These are phyloP conservation scores for Gerris buenoi DNA, from an alignment of 1,140 invertebrate genomes.

Conservation along the genomic window DNA sequence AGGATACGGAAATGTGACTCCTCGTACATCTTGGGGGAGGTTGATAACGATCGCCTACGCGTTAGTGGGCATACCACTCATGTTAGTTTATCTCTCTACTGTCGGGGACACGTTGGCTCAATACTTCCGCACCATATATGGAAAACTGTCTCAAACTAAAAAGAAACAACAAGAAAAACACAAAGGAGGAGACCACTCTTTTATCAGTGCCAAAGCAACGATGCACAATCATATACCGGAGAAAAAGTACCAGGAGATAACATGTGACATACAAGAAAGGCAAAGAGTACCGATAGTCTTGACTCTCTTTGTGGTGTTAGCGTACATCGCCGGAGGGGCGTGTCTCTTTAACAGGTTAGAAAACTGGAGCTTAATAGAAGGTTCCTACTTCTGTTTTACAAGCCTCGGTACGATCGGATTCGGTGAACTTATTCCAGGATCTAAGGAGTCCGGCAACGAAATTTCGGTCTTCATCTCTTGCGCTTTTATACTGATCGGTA, in stretches of 20 bases:
- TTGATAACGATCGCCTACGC: slow-evolving; percentile 79
- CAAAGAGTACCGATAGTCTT: slow-evolving; percentile 65
- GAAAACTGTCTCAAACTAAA: slow-evolving; percentile 13
- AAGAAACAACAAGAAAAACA: slow-evolving; percentile 8
- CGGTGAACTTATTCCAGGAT: slow-evolving; percentile 58
- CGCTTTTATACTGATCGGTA: slow-evolving; percentile 81
- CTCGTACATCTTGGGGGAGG: slow-evolving; percentile 68
- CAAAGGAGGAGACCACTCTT: slow-evolving; percentile 11
- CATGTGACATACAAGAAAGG: slow-evolving; percentile 8
- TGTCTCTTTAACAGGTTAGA: slow-evolving; percentile 76
- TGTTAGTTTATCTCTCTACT: slow-evolving; percentile 74
- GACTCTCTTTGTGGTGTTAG: slow-evolving; percentile 72
- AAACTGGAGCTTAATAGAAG: slow-evolving; percentile 82
- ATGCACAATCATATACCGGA: slow-evolving; percentile 19
- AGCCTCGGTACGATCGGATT: slow-evolving; percentile 80
- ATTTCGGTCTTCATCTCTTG: slow-evolving; percentile 63
- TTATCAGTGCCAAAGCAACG: slow-evolving; percentile 11
- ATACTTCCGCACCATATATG: slow-evolving; percentile 30
- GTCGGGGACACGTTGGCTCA: slow-evolving; percentile 54
- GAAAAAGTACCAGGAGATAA: slow-evolving; percentile 13
- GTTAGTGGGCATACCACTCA: slow-evolving; percentile 74
- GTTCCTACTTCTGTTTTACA: slow-evolving; percentile 88
- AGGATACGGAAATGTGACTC: slow-evolving; percentile 87
- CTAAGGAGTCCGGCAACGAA: slow-evolving; percentile 36
- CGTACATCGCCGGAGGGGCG: slow-evolving; percentile 82